Evolutionary conservation across 2,797 vertebrate species (phyloP), one percentile per base, ranked within the genome.

Genomic region (Sebastes dallii): DNA sequence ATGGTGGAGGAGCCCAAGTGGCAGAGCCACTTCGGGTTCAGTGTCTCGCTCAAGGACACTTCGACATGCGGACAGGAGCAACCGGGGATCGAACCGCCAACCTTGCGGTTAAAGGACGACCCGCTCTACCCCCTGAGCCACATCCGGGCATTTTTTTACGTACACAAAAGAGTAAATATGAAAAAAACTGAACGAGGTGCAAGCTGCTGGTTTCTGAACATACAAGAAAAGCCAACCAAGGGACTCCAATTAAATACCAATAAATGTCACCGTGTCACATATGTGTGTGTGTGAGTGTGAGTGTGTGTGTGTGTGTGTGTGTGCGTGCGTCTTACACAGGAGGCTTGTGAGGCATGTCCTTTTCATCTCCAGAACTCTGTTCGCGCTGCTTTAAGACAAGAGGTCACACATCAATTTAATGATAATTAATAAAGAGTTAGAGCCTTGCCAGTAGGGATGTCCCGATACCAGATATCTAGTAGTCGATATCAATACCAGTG

Each of bases 281-380:
- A 1, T 1, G 30, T 32, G 16, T 36, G 56, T 59, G 69, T 29
- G 46, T 52, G 50, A 27, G 75, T 46, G 27, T 27, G 27, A 1
- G 29, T 34, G 39, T 67, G 74, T 36, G 25, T 29, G 59, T 18
- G 30, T 46, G 24, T 58, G 27, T 73, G 66, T 36, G 58, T 61
- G 75, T 36, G 66, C 64, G 66, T 46, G 54, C 14, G 39, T 42
- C 88, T 91, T 88, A 92, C 91, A 0, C 0, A 52, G 84, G 74
- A n/a, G 89, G 89, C 32, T 84, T 88, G 3, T 22, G 8, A 25
- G 86, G 86, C 3, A 78, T 9, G 10, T 4, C 25, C 0, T 67
- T 16, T 42, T 14, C 10, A 54, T 36, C 58, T n/a, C 36, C 11
- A 55, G 9, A 0, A 6, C 1, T 0, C 27, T 55, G 16, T 50